Conservation (phyloP, 2,797 vertebrate genomes). For the Coreius guichenoti region DNA sequence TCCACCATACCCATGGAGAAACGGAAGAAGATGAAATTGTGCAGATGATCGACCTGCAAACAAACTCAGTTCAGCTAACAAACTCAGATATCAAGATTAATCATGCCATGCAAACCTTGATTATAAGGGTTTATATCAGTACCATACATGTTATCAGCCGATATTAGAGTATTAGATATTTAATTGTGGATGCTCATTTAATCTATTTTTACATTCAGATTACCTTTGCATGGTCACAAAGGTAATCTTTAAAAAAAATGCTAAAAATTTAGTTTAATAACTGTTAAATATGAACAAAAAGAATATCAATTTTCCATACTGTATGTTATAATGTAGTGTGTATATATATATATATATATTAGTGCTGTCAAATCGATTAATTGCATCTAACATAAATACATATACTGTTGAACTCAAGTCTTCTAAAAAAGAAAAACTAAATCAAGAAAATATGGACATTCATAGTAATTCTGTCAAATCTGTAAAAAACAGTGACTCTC, state of each 20-base stretch:
- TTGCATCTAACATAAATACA: no score
- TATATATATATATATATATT: no score
- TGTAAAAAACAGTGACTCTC: no score
- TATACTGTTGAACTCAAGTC: no score
- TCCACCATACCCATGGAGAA: slow-evolving; percentile 98
- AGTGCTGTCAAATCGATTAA: no score
- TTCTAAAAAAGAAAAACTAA: no score
- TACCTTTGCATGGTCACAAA: background rate
- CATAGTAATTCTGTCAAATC: no score
- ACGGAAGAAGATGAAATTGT: slow-evolving; percentile 97
- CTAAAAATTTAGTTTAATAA: background rate
- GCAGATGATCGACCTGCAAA: slow-evolving; percentile 92
- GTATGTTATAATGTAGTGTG: background rate
- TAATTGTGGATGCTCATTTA: background rate
- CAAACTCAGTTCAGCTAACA: slow-evolving; percentile 6
- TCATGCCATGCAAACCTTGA: background rate
- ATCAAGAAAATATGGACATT: no score
- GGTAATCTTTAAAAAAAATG: background rate
- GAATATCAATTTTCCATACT: background rate
- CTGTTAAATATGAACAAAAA: background rate
- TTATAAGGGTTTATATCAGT: background rate
- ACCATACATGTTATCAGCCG: background rate
- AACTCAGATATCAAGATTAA: background rate
- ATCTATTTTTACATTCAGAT: background rate
- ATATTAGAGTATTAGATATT: background rate